Evolutionary conservation across 92 coral and sea anemone species (phyloP), one percentile per base, ranked within the genome.

Genomic region (Isaurus tuberculatus): DNA sequence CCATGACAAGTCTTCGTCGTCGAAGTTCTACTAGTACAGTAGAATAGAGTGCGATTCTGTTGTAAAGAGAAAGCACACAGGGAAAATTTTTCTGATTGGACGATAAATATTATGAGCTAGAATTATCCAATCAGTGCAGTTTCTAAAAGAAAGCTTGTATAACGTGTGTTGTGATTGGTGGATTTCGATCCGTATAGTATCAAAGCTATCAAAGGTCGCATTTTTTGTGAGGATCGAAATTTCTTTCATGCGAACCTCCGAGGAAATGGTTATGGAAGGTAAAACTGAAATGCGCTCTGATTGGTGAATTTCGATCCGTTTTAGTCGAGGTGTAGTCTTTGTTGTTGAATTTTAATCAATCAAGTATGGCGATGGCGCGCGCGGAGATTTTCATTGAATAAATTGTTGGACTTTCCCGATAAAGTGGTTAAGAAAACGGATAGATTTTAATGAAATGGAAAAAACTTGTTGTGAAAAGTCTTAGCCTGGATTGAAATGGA

Each of bases 1-100:
- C 74, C 74, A 69, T 69, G 74, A 69, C 74, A 69, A 69, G 74
- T 69, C 74, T 69, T 69, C 74, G 74, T 69, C 74, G 74, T 69
- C 74, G 74, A 69, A 69, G 74, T 69, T 69, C 74, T 69, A 69
- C 74, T 33, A 69, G 74, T 69, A 69, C 74, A 69, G 74, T 69
- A 69, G 74, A 69, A 69, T 69, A 69, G 73, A 68, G 73, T 68
- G 73, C 73, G 73, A 68, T 68, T 68, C 73, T 68, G 73, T 68
- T 68, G 73, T 68, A 68, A 68, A 68, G 73, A 68, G 73, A 68
- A 68, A 68, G 73, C 73, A 68, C 73, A 68, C 73, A 68, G 73
- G 73, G 73, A 68, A 68, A 68, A 68, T 68, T 68, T 68, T 68
- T 68, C 73, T 68, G 73, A 68, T 68, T 68, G 73, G 73, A 61